Conservation (phyloP, 2,113 vertebrate genomes). For the Nicator chloris region DNA sequence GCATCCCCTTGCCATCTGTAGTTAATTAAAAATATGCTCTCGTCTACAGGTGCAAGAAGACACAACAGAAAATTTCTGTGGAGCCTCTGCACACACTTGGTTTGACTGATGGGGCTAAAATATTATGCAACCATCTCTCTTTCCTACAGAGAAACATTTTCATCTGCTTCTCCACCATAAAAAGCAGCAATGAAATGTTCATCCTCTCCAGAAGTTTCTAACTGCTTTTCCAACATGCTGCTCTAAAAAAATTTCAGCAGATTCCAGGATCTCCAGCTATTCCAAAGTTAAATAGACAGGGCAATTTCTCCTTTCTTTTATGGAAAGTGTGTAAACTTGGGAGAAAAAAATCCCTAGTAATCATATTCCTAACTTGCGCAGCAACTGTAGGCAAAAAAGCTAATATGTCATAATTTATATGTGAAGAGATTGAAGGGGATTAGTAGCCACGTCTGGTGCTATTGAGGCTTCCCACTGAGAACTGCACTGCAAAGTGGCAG, state of each 20-base stretch:
- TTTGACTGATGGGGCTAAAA: neutral
- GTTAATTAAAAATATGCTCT: neutral
- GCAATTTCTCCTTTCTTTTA: neutral
- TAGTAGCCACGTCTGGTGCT: neutral
- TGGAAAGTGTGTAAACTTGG: neutral
- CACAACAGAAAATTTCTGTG: neutral
- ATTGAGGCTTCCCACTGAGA: conserved; percentile 19
- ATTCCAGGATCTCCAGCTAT: neutral
- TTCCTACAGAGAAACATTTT: neutral
- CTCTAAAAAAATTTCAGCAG: neutral
- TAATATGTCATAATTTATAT: conserved; percentile 49
- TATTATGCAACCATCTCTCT: neutral
- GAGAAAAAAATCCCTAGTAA: neutral
- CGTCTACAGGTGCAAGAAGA: neutral
- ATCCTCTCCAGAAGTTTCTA: neutral
- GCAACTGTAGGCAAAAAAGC: conserved; percentile 29
- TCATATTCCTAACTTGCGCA: conserved; percentile 25
- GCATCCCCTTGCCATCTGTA: neutral
- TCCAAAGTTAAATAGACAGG: neutral
- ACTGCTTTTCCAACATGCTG: neutral
- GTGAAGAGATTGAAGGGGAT: neutral
- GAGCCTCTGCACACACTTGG: neutral
- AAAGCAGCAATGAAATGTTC: neutral
- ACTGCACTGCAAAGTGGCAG: conserved; percentile 25
- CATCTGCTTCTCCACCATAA: neutral